Percentiles rank a stretch among this genome's conserved stretches.
phyloP scores from a whole-genome alignment of 1,140 invertebrate genomes.

The Leptestheria dahalacensis region DNA sequence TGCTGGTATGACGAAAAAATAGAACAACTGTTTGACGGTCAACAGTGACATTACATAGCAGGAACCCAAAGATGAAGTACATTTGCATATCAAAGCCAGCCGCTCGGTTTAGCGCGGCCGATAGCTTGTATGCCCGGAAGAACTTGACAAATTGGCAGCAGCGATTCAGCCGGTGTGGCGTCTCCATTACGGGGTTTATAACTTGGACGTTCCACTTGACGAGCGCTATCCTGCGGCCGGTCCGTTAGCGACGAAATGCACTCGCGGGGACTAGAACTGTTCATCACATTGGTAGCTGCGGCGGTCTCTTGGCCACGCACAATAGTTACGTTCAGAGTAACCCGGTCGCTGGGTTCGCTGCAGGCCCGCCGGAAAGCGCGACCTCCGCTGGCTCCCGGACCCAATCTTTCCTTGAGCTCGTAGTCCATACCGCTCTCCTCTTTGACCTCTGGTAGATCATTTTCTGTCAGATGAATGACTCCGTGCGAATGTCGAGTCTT shows the following conservation, averaged over 20 bases:
- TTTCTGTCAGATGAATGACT: conserved; percentile 8
- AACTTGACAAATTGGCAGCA: background rate
- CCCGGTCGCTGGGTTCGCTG: conserved; percentile 2
- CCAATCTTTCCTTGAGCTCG: background rate
- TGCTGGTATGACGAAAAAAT: no score
- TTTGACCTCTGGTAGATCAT: conserved; percentile 8
- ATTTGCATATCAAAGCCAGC: background rate
- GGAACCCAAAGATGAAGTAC: background rate
- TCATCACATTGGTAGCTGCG: background rate
- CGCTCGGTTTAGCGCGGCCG: background rate
- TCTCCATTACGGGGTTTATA: background rate
- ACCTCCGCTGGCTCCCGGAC: background rate
- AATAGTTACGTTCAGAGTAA: no score
- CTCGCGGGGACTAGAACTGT: background rate
- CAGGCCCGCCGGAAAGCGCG: background rate
- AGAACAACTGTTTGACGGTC: no score
- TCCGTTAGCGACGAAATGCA: background rate
- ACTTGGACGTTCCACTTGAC: background rate
- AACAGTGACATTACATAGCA: background rate
- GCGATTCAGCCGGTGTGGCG: background rate
- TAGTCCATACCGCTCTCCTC: conserved; percentile 12
- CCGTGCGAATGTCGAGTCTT: conserved; percentile 2
- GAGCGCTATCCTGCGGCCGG: background rate
- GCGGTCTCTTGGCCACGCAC: no score
- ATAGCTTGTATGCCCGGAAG: background rate